These are phyloP conservation scores for Pristionchus arcanus DNA, from an alignment of 2,888 invertebrate genomes.

Conservation along the genomic window DNA sequence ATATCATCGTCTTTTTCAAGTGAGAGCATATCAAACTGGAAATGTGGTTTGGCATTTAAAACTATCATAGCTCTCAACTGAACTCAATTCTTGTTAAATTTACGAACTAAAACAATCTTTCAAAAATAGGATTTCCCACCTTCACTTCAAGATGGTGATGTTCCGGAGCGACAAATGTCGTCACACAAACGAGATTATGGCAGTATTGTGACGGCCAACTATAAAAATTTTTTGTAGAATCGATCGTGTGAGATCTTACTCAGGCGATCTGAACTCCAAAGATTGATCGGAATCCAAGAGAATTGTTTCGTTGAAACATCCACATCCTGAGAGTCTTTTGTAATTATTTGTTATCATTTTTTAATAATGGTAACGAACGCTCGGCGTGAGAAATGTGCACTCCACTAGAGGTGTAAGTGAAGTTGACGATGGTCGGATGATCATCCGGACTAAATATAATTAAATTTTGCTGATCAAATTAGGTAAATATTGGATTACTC, in stretches of 20 bases:
- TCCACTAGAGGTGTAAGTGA: not conserved
- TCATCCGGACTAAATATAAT: not conserved
- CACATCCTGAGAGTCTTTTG: no score
- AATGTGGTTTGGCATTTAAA: no score
- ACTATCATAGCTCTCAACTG: no score
- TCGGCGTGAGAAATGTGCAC: not conserved
- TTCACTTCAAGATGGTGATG: slow-evolving; percentile 46
- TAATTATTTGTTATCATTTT: no score
- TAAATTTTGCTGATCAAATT: no score
- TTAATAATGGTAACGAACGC: not conserved
- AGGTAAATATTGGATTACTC: no score
- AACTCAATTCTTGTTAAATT: no score
- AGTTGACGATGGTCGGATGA: not conserved
- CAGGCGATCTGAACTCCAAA: not conserved
- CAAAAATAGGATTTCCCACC: no score
- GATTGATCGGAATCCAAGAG: not conserved
- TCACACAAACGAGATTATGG: not conserved
- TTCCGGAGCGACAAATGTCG: not conserved
- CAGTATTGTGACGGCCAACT: not conserved
- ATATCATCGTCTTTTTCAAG: not conserved
- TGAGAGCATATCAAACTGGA: not conserved
- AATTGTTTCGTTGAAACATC: not conserved
- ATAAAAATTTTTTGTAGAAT: not conserved
- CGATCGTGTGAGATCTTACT: no score
- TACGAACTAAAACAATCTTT: no score